A percentile compares a stretch with the other conserved stretches of the same genome.
Conservation (phyloP, 2,888 invertebrate species). For the Harpagoxenus sublaevis region DNA sequence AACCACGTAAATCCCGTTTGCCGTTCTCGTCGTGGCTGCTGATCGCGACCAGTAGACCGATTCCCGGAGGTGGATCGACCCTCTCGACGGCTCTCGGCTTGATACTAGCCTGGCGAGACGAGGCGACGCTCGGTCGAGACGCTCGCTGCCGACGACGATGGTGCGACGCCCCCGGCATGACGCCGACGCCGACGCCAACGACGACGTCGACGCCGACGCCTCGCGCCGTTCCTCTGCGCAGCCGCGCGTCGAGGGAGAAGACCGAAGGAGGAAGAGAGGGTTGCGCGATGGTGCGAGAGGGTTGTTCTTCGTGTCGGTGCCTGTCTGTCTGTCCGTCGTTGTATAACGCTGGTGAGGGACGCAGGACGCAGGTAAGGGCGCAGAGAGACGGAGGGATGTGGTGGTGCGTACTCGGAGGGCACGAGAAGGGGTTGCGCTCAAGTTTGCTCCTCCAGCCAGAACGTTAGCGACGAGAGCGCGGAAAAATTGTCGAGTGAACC, state of each 20-base stretch:
- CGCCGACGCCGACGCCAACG: slow-evolving; percentile 76
- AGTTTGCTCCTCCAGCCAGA: slow-evolving; percentile 48
- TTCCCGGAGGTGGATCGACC: slow-evolving; percentile 75
- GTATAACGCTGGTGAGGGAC: background rate
- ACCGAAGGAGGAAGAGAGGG: slow-evolving; percentile 33
- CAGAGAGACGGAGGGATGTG: slow-evolving; percentile 21
- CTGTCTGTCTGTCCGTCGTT: slow-evolving; percentile 35
- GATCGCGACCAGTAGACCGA: slow-evolving; percentile 53
- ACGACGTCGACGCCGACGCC: slow-evolving; percentile 80
- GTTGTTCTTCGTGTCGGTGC: slow-evolving; percentile 50
- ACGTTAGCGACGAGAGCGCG: slow-evolving; percentile 54
- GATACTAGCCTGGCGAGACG: slow-evolving; percentile 81
- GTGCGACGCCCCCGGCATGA: slow-evolving; percentile 83
- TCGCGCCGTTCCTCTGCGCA: slow-evolving; percentile 77
- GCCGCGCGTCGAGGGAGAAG: slow-evolving; percentile 60
- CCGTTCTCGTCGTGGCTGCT: background rate
- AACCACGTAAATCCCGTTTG: background rate
- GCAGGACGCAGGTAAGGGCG: background rate
- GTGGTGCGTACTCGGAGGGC: slow-evolving; percentile 41
- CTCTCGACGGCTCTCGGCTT: slow-evolving; percentile 81
- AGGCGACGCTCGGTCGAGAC: slow-evolving; percentile 77
- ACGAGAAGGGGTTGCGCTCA: slow-evolving; percentile 53
- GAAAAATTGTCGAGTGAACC: slow-evolving; percentile 64
- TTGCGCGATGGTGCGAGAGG: slow-evolving; percentile 26
- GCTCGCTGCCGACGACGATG: slow-evolving; percentile 79